phyloP scores from a whole-genome alignment of 2,797 vertebrate species.

The Enoplosus armatus region DNA sequence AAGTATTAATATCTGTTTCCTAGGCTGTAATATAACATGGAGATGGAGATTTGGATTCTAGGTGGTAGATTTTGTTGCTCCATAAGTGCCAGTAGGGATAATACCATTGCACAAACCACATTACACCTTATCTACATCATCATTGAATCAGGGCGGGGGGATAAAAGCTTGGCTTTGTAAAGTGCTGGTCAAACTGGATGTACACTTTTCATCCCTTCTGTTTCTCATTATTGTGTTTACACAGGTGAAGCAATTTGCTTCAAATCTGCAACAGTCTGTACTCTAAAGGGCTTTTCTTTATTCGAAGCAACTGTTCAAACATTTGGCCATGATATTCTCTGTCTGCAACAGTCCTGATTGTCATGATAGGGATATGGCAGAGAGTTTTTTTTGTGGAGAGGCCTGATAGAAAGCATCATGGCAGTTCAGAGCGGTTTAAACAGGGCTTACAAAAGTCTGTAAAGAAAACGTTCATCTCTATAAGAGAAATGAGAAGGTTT shows the following conservation, averaged over 20 bases:
- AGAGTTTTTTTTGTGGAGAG: constrained; percentile 45
- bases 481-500: constrained; percentile 78
- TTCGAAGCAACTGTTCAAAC: constrained; percentile 76
- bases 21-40: constrained; percentile 51
- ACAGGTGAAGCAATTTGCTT: constrained; percentile 52
- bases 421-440: constrained; percentile 50
- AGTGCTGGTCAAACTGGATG: constrained; percentile 53
- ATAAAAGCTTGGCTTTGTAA: constrained; percentile 53
- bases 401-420: constrained; percentile 53
- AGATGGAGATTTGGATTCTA: constrained; percentile 32
- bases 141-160: constrained; percentile 34
- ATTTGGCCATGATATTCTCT: constrained; percentile 62
- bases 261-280: constrained; percentile 55
- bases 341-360: constrained; percentile 59
- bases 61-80: constrained; percentile 39
- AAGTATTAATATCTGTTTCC: constrained; percentile 49
- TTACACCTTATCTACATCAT: constrained; percentile 36
- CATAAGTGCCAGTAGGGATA: constrained; percentile 34
- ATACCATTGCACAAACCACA: constrained; percentile 34
- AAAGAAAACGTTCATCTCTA: constrained; percentile 73
- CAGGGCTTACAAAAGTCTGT: constrained; percentile 46
- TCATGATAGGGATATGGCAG: constrained; percentile 41
- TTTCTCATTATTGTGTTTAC: constrained; percentile 44
- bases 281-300: constrained; percentile 37
- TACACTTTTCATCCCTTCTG: constrained; percentile 28